Conservation (phyloP, 2,113 vertebrate species). For the Grus americana region DNA sequence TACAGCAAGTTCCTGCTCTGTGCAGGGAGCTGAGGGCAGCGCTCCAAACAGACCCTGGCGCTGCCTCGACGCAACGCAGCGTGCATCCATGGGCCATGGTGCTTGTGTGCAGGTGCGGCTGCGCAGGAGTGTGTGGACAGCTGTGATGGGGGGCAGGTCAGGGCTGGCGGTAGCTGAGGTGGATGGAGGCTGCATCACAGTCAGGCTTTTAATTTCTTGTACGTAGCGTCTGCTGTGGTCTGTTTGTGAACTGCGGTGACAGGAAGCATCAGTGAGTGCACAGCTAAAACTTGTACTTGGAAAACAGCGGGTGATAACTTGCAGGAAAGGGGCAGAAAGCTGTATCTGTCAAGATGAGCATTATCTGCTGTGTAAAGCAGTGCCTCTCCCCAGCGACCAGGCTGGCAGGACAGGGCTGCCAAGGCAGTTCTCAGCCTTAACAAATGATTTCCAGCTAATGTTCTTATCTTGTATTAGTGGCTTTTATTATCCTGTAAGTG, state of each 20-base stretch:
- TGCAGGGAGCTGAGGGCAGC: rapidly evolving
- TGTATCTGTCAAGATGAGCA: background rate
- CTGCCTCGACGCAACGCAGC: rapidly evolving
- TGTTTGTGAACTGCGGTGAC: background rate
- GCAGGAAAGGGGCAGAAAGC: background rate
- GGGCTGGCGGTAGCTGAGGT: rapidly evolving
- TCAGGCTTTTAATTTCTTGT: background rate
- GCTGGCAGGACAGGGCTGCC: background rate
- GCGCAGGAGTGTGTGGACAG: rapidly evolving
- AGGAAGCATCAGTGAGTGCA: background rate
- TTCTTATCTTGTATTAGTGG: background rate
- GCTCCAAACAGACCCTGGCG: background rate
- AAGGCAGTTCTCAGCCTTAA: background rate
- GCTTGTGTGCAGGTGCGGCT: background rate
- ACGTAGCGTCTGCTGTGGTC: background rate
- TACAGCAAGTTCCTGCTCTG: background rate
- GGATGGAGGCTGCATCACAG: rapidly evolving
- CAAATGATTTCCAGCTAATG: background rate
- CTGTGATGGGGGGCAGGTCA: background rate
- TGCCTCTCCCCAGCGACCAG: background rate
- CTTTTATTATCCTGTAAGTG: background rate
- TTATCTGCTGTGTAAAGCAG: background rate
- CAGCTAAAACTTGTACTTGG: background rate
- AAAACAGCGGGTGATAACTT: background rate
- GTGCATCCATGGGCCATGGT: rapidly evolving